Evolutionary conservation across 1,140 invertebrate genomes (phyloP).

Genomic region (Acromyrmex charruanus): DNA sequence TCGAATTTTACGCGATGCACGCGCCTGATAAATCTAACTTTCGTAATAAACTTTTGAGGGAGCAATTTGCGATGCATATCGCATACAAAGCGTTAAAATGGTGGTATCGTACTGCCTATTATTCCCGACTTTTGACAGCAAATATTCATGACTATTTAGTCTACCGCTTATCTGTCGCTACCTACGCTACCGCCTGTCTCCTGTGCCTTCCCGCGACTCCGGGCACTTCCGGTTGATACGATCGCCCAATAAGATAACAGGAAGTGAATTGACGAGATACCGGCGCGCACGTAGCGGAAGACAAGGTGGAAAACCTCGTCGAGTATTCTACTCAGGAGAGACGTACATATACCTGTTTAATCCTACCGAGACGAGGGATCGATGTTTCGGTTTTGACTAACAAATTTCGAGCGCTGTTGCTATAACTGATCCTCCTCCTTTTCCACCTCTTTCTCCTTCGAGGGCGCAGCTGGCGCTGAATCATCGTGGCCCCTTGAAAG

Average conservation of each 20-base stretch:
- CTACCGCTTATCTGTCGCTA: background rate
- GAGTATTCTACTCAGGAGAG: slow-evolving; percentile 19
- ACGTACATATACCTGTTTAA: slow-evolving; percentile 20
- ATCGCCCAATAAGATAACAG: slow-evolving; percentile 44
- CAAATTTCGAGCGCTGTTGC: slow-evolving; percentile 69
- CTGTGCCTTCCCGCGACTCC: slow-evolving; percentile 5
- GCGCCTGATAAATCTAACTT: slow-evolving; percentile 3
- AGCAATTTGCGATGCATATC: slow-evolving; percentile 31
- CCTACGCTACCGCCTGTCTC: slow-evolving; percentile 10
- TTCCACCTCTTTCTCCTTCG: background rate
- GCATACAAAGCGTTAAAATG: slow-evolving; percentile 31
- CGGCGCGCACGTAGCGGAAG: background rate
- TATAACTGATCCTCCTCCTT: slow-evolving; percentile 31
- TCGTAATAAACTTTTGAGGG: slow-evolving; percentile 18
- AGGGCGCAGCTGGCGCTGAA: slow-evolving; percentile 79
- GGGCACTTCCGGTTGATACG: slow-evolving; percentile 40
- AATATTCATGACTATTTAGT: background rate
- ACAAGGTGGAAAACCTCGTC: slow-evolving; percentile 25
- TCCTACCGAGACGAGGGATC: slow-evolving; percentile 20
- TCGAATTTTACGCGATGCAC: slow-evolving; percentile 8
- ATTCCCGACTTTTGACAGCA: background rate
- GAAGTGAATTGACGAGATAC: slow-evolving; percentile 38
- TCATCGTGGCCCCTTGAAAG: slow-evolving; percentile 69
- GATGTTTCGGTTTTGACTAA: slow-evolving; percentile 72
- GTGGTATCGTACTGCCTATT: background rate